These are phyloP conservation scores for Cricetomys ansorgei DNA, from an alignment of 2,113 vertebrate species.

Conservation along the genomic window DNA sequence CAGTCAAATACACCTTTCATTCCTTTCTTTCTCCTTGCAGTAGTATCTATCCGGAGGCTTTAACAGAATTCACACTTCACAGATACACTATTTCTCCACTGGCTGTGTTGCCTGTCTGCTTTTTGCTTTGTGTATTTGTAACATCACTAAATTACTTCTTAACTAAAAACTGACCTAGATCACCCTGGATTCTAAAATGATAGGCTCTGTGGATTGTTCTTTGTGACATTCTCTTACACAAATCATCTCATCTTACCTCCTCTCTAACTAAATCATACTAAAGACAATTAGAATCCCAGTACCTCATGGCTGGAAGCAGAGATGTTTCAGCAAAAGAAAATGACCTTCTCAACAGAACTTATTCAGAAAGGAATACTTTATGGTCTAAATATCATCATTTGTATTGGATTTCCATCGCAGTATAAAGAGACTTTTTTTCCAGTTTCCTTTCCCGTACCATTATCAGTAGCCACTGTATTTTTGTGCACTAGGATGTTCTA, in stretches of 20 bases:
- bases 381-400: slow-evolving; percentile 54
- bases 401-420: slow-evolving; percentile 38
- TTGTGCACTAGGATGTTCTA: not conserved
- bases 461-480: not conserved
- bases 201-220: not conserved
- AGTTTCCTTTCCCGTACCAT: not conserved
- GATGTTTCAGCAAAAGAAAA: slow-evolving; percentile 42
- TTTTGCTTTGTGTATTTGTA: not conserved
- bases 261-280: not conserved
- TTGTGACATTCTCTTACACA: not conserved
- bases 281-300: slow-evolving; percentile 45
- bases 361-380: slow-evolving; percentile 29
- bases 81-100: not conserved
- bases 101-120: not conserved
- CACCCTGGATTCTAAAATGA: not conserved
- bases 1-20: not conserved
- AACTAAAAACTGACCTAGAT: not conserved
- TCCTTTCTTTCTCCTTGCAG: not conserved
- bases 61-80: not conserved
- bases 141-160: not conserved
- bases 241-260: not conserved
- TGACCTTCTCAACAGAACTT: not conserved
- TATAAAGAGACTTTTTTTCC: not conserved
- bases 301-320: not conserved
- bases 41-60: not conserved